Base-by-base conservation (phyloP, 2,113 vertebrate species). In the Percopsis transmontana region DNA sequence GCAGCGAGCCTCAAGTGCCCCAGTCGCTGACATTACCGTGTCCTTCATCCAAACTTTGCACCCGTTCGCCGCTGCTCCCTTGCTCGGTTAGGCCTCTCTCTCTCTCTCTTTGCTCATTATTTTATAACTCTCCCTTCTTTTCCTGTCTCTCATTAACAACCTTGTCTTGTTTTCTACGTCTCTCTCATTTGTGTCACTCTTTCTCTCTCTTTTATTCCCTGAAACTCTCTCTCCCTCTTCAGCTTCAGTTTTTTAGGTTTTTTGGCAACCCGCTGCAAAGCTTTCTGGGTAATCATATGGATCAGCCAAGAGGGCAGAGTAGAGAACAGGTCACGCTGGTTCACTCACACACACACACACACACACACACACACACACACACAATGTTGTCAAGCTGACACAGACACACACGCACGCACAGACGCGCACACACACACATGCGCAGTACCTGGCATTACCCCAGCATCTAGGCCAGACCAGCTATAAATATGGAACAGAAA, bases 11-110 rank as follows among this genome's bases (percentile, higher is more conserved):
- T 70, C 80, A 81, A 91, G 84, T 63, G 91, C 91, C 91, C 84
- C 87, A 91, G 88, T 91, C 90, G 82, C 75, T 93, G 92, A 93
- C 92, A 92, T 92, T 92, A 92, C 85, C 90, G 89, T 90, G 92
- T 92, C 92, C 92, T 93, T 93, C 91, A 92, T 92, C 88, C 90
- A 87, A 90, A 91, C 90, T 90, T 92, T 87, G 77, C 80, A 83
- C 76, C 87, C 78, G 54, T 82, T 84, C 82, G 82, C 72, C 82
- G 87, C 81, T 87, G 76, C 76, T 81, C 78, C 68, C 72, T 78
- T 62, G 4, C n/a, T 27, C 56, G 18, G 16, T 61, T 33, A 33
- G n/a, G n/a, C n/a, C 39, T 21, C 66, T 75, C 58, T 41, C 81
- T 74, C 66, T 76, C 84, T 72, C 74, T 79, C 74, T 24, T 63